A percentile compares a stretch with the other conserved stretches of the same genome.
phyloP scores from a whole-genome alignment of 2,113 vertebrate genomes.

The Oncorhynchus kisutch region DNA sequence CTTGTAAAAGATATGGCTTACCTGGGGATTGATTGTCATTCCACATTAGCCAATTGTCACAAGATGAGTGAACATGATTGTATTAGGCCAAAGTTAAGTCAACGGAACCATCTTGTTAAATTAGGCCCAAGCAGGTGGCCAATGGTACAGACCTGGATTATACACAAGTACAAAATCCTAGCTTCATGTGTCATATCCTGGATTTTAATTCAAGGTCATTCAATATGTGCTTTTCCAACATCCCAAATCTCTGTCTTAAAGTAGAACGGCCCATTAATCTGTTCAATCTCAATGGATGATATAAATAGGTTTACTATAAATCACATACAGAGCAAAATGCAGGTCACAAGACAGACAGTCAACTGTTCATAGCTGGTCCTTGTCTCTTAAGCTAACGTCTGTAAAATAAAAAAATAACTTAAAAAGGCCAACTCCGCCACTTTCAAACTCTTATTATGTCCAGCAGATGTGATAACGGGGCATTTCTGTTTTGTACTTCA shows the following conservation, averaged over 20 bases:
- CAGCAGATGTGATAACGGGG: too few relatives aligned
- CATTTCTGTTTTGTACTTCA: too few relatives aligned
- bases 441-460: too few relatives aligned
- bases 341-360: conserved; percentile 20
- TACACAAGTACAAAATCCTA: not conserved
- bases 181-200: not conserved
- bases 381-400: too few relatives aligned
- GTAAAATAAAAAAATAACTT: too few relatives aligned
- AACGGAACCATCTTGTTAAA: not conserved
- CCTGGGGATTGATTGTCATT: not conserved
- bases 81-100: too few relatives aligned
- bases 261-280: conserved; percentile 59
- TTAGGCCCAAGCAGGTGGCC: not conserved
- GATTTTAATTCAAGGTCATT: conserved; percentile 55
- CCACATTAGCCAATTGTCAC: not conserved
- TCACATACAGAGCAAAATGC: conserved; percentile 41
- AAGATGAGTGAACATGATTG: too few relatives aligned
- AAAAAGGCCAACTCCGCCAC: too few relatives aligned
- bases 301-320: conserved; percentile 57
- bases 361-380: not conserved
- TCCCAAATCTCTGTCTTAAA: conserved; percentile 49
- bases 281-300: conserved; percentile 50
- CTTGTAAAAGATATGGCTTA: not conserved
- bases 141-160: not conserved
- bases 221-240: conserved; percentile 37